These are phyloP conservation scores for Acronicta aceris DNA, from an alignment of 2,888 invertebrate species.

Conservation along the genomic window DNA sequence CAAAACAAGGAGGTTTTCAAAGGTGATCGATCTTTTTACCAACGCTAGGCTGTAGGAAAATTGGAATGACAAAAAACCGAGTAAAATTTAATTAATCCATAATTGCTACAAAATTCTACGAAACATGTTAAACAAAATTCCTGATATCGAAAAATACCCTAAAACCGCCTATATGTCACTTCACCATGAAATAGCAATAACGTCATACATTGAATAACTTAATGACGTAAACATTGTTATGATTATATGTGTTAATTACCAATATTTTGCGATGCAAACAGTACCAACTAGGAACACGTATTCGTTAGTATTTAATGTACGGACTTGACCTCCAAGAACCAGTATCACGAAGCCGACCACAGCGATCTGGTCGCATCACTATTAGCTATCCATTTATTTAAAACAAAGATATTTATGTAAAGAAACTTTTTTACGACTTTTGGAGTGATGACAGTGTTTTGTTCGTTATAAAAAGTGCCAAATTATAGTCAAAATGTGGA, in stretches of 20 bases:
- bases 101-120: background rate
- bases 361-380: conserved; percentile 51
- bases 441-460: conserved; percentile 47
- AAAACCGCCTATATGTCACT: conserved; percentile 7
- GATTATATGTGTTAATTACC: conserved; percentile 30
- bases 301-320: conserved; percentile 75
- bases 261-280: conserved; percentile 63
- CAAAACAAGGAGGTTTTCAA: background rate
- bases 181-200: background rate
- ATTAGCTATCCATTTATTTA: conserved; percentile 28
- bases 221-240: conserved; percentile 24
- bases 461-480: conserved; percentile 45
- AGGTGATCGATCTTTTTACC: no score
- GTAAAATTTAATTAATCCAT: background rate
- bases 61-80: no score
- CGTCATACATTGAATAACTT: conserved; percentile 11
- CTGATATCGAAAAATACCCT: conserved; percentile 15
- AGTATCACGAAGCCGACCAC: conserved; percentile 72
- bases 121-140: background rate
- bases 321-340: conserved; percentile 82
- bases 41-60: no score
- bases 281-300: conserved; percentile 73
- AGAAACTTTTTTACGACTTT: conserved; percentile 12
- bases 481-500: conserved; percentile 64
- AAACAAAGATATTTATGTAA: conserved; percentile 30